Conservation (phyloP, 1,140 invertebrate species). For the Drosophila serrata region DNA sequence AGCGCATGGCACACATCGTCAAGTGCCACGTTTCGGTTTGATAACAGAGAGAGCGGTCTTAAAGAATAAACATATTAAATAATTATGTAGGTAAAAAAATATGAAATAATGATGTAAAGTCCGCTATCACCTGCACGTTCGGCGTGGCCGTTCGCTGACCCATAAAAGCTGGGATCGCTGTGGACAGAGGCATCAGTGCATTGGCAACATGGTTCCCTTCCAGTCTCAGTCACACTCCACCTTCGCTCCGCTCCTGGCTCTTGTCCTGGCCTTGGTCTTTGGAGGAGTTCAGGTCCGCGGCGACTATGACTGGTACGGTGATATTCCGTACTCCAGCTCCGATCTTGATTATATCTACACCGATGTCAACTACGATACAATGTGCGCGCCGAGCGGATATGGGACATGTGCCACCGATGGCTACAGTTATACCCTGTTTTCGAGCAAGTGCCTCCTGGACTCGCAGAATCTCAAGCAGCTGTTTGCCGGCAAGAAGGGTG, state of each 20-base stretch:
- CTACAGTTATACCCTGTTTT: slow-evolving; percentile 15
- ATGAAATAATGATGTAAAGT: slow-evolving; percentile 41
- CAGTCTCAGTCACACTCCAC: neutral
- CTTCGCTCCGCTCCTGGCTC: neutral
- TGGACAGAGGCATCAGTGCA: slow-evolving; percentile 36
- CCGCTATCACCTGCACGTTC: slow-evolving; percentile 38
- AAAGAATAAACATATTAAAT: neutral
- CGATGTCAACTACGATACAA: slow-evolving; percentile 17
- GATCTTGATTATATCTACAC: slow-evolving; percentile 36
- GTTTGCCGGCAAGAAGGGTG: slow-evolving; percentile 29
- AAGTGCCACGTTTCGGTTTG: slow-evolving; percentile 24
- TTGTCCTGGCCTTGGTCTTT: neutral
- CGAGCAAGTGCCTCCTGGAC: slow-evolving; percentile 39
- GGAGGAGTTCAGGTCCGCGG: neutral
- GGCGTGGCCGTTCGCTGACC: slow-evolving; percentile 4
- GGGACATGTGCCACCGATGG: slow-evolving; percentile 30
- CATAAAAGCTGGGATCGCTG: slow-evolving; percentile 31
- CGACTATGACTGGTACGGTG: slow-evolving; percentile 40
- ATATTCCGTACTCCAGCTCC: slow-evolving; percentile 11
- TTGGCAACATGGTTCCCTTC: slow-evolving; percentile 26
- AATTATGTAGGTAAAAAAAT: slow-evolving; percentile 1
- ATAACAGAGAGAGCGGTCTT: slow-evolving; percentile 5
- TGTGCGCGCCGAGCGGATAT: slow-evolving; percentile 18
- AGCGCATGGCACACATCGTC: slow-evolving; percentile 1
- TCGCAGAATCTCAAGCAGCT: slow-evolving; percentile 32